Conservation (phyloP, 2,888 invertebrate genomes). For the Neoitamus cyanurus region DNA sequence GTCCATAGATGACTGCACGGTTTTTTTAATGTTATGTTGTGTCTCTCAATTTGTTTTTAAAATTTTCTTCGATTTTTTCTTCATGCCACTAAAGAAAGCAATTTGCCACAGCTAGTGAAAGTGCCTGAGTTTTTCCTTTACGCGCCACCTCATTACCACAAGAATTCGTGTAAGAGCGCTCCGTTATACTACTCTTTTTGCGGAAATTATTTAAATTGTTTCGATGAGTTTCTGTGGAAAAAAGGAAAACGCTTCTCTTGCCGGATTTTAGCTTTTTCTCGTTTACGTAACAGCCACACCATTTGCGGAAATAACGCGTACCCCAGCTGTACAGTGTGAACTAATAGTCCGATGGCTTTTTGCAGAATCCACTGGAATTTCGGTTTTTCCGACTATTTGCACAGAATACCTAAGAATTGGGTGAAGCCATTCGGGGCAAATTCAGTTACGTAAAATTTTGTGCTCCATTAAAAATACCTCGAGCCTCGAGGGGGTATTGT, state of each 20-base stretch:
- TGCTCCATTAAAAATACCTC: not conserved
- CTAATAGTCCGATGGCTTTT: too few species aligned
- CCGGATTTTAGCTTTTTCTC: not conserved
- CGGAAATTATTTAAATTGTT: conserved; percentile 1
- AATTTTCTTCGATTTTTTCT: not conserved
- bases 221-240: not conserved
- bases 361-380: not conserved
- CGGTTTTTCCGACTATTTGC: not conserved
- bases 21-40: not conserved
- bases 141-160: not conserved
- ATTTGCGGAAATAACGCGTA: not conserved
- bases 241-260: not conserved
- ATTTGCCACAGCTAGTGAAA: not conserved
- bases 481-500: not conserved
- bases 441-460: not conserved
- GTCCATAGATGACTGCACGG: not conserved
- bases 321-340: not conserved
- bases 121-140: not conserved
- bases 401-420: not conserved
- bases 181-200: not conserved
- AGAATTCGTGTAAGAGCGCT: not conserved
- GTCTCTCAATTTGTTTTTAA: not conserved
- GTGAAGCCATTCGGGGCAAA: not conserved
- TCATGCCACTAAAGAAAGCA: not conserved
- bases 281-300: not conserved